Conservation (phyloP, 2,113 vertebrate genomes). For the Pantherophis guttatus region DNA sequence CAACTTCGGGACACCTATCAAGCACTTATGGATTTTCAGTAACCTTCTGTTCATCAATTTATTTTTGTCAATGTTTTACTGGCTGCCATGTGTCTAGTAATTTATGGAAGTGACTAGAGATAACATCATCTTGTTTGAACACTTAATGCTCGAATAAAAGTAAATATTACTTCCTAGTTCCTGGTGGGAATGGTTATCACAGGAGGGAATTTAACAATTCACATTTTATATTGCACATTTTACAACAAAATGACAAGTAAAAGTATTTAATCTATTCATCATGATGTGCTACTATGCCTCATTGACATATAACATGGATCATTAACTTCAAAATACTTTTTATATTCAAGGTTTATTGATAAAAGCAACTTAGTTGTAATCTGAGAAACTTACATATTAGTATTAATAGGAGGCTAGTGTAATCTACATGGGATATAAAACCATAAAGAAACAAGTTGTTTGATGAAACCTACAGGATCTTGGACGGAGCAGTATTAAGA, state of each 20-base stretch:
- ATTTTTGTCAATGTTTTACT: constrained; percentile 21
- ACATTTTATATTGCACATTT: constrained; percentile 9
- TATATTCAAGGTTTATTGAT: constrained; percentile 22
- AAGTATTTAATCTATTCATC: constrained; percentile 29
- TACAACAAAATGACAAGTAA: constrained; percentile 16
- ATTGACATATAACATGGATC: not conserved
- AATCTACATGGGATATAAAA: constrained; percentile 11
- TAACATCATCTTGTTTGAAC: constrained; percentile 30
- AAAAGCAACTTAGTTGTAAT: not conserved
- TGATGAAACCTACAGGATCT: not conserved
- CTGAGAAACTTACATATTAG: not conserved
- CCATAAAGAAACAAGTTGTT: constrained; percentile 2
- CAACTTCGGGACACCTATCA: not conserved
- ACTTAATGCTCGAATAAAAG: constrained; percentile 32
- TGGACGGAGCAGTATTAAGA: not conserved
- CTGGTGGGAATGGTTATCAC: not conserved
- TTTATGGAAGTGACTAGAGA: constrained; percentile 22
- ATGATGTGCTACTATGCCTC: constrained; percentile 15
- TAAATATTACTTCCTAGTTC: constrained; percentile 21
- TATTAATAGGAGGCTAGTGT: not conserved
- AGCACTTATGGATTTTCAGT: not conserved
- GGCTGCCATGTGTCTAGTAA: constrained; percentile 13
- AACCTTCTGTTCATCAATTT: not conserved
- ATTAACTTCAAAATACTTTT: constrained; percentile 31
- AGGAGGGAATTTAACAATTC: constrained; percentile 27